Evolutionary conservation across 2,113 vertebrate species (phyloP), one percentile per base, ranked within the genome.

Genomic region (Willisornis vidua): DNA sequence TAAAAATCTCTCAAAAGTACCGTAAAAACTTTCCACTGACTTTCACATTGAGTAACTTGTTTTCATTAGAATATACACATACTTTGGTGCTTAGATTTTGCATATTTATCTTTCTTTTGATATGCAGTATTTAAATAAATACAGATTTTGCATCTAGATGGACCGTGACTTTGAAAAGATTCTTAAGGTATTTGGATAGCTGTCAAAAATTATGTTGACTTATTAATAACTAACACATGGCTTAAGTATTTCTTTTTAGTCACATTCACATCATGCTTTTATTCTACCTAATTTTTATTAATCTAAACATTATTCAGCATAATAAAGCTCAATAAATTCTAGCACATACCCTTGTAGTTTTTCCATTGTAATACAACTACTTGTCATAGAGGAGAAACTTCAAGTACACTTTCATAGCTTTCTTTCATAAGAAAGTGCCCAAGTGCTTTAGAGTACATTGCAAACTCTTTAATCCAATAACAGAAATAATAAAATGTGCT

Each of bases 191-290:
- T 88, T 94, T 96, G 77, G 66, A 90, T 87, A 82, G 45, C 83
- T 97, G 62, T 96, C 92, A 96, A 94, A 96, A 95, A 84, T 72
- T 85, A 95, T 86, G 82, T 61, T 96, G 90, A 89, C 68, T 96
- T 94, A 95, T 94, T 97, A 97, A 96, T 96, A 93, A 91, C 71
- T 96, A 90, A 93, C 95, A 95, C 26, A 88, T 94, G 74, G 58
- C 37, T 79, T 74, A 93, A 94, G 75, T 85, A 92, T 87, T 83
- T 63, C 45, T 89, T 95, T 93, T 85, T 65, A 96, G 94, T 91
- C 59, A 55, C 55, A 95, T 74, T 92, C 85, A 88, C 51, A 89
- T 85, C n/a, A 70, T 73, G 77, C n/a, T 96, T 94, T 89, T 97
- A 29, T 77, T 91, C 52, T 57, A 61, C 33, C 43, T 96, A 92